Evolutionary conservation across 2,888 invertebrate species (phyloP).

Genomic region (Tridacna crocea): DNA sequence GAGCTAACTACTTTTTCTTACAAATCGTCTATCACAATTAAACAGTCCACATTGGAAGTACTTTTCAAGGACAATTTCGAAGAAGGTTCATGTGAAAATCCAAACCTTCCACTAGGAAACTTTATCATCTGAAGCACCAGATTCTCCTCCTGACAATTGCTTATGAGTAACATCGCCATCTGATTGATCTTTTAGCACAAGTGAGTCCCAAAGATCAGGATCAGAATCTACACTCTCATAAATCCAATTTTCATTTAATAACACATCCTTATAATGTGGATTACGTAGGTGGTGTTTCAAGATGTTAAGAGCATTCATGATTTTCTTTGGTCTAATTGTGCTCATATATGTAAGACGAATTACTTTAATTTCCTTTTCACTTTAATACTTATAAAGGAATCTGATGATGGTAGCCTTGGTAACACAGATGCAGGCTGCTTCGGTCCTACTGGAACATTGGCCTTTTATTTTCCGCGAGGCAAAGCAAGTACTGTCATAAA

Average conservation of each 20-base stretch:
- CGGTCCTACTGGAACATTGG: slow-evolving; percentile 52
- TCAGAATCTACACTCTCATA: slow-evolving; percentile 11
- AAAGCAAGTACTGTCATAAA: slow-evolving; percentile 56
- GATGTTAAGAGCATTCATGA: slow-evolving; percentile 34
- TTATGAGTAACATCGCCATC: neutral
- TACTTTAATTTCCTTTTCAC: slow-evolving; percentile 44
- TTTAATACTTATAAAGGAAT: slow-evolving; percentile 35
- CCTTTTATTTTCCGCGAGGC: slow-evolving; percentile 55
- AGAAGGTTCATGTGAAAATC: slow-evolving; percentile 23
- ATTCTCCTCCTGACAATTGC: neutral
- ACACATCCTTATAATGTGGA: slow-evolving; percentile 47
- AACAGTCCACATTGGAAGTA: slow-evolving; percentile 46
- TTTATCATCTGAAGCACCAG: neutral
- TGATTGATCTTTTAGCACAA: neutral
- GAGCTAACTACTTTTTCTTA: slow-evolving; percentile 53
- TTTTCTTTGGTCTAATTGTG: slow-evolving; percentile 42
- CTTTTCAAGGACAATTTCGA: slow-evolving; percentile 41
- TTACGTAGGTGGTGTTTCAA: slow-evolving; percentile 42
- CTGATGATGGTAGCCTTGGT: slow-evolving; percentile 42
- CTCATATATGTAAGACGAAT: slow-evolving; percentile 36
- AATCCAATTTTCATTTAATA: slow-evolving; percentile 38
- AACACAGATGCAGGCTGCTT: slow-evolving; percentile 37
- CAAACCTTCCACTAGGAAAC: slow-evolving; percentile 48
- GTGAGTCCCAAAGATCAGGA: slow-evolving; percentile 29
- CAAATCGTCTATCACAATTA: slow-evolving; percentile 51